Conservation (phyloP, 2,797 vertebrate genomes). For the Gila robusta region DNA sequence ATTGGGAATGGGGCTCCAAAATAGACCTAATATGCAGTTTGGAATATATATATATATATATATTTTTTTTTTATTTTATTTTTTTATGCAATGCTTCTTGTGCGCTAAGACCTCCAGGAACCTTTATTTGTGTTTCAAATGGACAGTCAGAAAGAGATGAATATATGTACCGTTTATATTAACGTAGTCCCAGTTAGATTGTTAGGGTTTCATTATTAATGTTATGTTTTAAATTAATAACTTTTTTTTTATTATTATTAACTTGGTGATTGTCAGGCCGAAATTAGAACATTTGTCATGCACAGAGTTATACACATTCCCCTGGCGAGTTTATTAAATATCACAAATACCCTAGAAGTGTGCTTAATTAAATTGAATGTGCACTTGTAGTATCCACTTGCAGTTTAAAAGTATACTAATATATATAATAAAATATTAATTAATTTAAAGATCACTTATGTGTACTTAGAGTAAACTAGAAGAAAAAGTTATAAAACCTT, state of each 20-base stretch:
- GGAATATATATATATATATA: too few species aligned
- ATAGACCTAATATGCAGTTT: constrained; percentile 16
- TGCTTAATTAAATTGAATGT: not conserved
- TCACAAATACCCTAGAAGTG: not conserved
- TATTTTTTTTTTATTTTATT: not conserved
- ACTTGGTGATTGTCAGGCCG: not conserved
- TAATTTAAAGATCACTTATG: not conserved
- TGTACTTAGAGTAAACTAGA: too few species aligned
- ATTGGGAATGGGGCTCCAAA: constrained; percentile 18
- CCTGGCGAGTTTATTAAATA: too few species aligned
- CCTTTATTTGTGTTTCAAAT: not conserved
- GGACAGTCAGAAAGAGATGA: not conserved
- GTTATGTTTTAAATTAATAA: not conserved
- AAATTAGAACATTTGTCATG: not conserved
- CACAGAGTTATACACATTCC: not conserved
- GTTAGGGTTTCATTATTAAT: not conserved
- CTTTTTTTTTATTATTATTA: too few species aligned
- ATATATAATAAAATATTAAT: not conserved
- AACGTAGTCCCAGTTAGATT: not conserved
- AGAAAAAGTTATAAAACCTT: not conserved
- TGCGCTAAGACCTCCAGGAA: not conserved
- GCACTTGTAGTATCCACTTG: not conserved
- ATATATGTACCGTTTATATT: not conserved
- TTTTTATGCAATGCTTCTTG: not conserved
- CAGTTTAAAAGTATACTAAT: not conserved